Base-by-base conservation (phyloP, 2,797 vertebrate genomes). In the Psittacula echo region DNA sequence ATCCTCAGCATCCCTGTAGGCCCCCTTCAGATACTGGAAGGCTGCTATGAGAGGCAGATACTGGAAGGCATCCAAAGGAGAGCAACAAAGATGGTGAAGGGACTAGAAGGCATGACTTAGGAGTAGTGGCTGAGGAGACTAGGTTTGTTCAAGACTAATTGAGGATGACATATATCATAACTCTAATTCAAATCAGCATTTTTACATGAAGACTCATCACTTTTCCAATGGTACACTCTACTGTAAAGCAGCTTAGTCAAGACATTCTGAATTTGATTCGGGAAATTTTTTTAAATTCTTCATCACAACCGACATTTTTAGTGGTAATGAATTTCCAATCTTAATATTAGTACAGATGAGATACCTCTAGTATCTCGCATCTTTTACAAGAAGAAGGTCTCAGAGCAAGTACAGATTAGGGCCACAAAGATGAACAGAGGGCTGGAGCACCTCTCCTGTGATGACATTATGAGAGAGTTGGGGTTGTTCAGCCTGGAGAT, bases 141-240 rank as follows among this genome's bases (percentile, higher is more conserved):
- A 54, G 19, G 22, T 72, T 72, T 62, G 19, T 80, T 80, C 44
- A 81, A 98, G 94, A 94, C 97, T 98, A 98, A 98, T 98, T 98
- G 97, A 96, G 94, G 96, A 97, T 98, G 98, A 97, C 97, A 98
- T 96, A 97, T 97, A 98, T 98, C 98, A 97, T 97, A 98, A 98
- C 98, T 98, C 96, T 97, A 98, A 98, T 98, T 98, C 97, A 98
- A 98, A 98, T 98, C 98, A 98, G 97, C 97, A 97, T 98, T 98
- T 98, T 98, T 98, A 97, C 98, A 97, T 98, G 98, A 98, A 97
- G 97, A 98, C 98, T 98, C 98, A 98, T 98, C 98, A 98, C 86
- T 97, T 98, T 98, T 98, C 96, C 97, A 97, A 86, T 97, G 96
- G 97, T 96, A 97, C 58, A 81, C 1, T 73, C 89, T 94, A 97